A percentile compares a stretch with the other conserved stretches of the same genome.
These are phyloP conservation scores for Amiota communis DNA, from an alignment of 2,888 invertebrate species.

Conservation along the genomic window DNA sequence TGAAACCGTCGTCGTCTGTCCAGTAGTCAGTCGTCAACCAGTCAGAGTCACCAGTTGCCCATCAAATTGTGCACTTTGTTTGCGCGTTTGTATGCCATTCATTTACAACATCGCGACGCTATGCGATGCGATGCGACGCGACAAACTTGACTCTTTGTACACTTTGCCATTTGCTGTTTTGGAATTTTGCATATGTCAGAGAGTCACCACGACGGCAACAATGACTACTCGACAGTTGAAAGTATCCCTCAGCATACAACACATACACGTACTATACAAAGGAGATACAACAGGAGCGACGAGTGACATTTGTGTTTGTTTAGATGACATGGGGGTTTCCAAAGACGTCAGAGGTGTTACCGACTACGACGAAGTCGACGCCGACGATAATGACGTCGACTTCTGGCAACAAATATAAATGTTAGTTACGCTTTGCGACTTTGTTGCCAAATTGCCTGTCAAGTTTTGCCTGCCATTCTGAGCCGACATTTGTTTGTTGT, in stretches of 20 bases:
- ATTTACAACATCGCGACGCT: slow-evolving; percentile 31
- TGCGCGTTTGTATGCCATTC: slow-evolving; percentile 47
- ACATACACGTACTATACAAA: slow-evolving; percentile 25
- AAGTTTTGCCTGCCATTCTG: slow-evolving; percentile 41
- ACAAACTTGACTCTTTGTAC: background rate
- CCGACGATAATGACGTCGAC: slow-evolving; percentile 23
- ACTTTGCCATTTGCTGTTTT: slow-evolving; percentile 25
- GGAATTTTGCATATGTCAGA: slow-evolving; percentile 52
- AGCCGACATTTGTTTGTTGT: background rate
- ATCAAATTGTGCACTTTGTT: slow-evolving; percentile 58
- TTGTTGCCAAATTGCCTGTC: slow-evolving; percentile 62
- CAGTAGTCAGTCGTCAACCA: slow-evolving; percentile 11
- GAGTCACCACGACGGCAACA: slow-evolving; percentile 35
- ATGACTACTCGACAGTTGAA: slow-evolving; percentile 46
- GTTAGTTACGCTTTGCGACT: slow-evolving; percentile 60
- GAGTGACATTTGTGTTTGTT: slow-evolving; percentile 58
- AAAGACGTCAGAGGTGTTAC: background rate
- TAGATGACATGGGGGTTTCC: slow-evolving; percentile 43
- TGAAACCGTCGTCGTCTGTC: slow-evolving; percentile 6
- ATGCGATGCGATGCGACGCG: slow-evolving; percentile 21
- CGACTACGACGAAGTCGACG: background rate
- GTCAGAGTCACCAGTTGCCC: slow-evolving; percentile 41
- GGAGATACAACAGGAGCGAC: slow-evolving; percentile 43
- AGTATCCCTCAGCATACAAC: slow-evolving; percentile 46
- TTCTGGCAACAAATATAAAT: slow-evolving; percentile 62